Conservation (phyloP, 2,113 vertebrate species). For the Bombycilla garrulus region DNA sequence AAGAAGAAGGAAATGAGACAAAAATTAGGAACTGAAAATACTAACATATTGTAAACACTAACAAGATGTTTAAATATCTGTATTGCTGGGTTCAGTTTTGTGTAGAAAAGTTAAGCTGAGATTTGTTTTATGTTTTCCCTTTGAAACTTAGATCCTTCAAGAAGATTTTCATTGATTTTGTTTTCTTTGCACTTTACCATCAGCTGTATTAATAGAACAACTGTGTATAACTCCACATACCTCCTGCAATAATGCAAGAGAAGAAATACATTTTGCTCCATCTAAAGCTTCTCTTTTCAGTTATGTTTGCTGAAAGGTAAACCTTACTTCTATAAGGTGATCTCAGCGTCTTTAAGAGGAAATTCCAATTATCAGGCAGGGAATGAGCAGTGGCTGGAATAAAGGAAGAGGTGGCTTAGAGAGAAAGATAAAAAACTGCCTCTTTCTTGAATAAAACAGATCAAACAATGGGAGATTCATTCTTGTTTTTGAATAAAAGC, state of each 20-base stretch:
- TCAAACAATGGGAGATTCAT: not conserved
- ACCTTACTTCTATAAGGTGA: not conserved
- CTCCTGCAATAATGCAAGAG: not conserved
- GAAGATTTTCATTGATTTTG: constrained; percentile 9
- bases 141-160: constrained; percentile 30
- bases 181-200: constrained; percentile 17
- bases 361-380: not conserved
- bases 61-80: not conserved
- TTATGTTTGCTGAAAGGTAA: not conserved
- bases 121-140: not conserved
- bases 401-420: not conserved
- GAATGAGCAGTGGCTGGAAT: not conserved
- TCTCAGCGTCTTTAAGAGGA: not conserved
- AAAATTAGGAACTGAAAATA: not conserved
- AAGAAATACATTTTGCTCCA: not conserved
- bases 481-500: not conserved
- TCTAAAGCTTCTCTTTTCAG: not conserved
- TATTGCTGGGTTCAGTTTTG: not conserved
- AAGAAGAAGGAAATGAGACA: not conserved
- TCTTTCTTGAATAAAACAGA: not conserved
- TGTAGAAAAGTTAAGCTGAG: not conserved
- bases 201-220: constrained; percentile 1
- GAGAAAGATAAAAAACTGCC: not conserved
- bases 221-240: not conserved
- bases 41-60: not conserved